Evolutionary conservation across 2,888 invertebrate species (phyloP), one percentile per base, ranked within the genome.

Genomic region (Hypsopygia costalis): DNA sequence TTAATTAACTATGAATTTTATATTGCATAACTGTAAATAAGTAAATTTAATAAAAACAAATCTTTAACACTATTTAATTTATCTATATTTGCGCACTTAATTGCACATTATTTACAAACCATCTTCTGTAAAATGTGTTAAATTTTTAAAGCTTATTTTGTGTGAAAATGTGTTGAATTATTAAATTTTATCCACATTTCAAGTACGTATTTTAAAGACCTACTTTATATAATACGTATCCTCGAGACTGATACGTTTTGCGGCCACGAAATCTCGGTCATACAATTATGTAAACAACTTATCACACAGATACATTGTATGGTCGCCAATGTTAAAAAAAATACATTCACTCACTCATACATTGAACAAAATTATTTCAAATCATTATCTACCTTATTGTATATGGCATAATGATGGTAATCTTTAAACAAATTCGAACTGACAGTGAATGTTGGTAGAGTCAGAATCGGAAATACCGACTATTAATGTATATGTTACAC

Each of bases 251-350:
- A 44, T 36, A 33, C 36, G 34, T 41, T 46, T 59, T 49, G 51
- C 46, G 40, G 49, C 49, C 47, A 48, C 53, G 41, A 51, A 56
- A 72, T 69, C 50, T 67, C 67, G 70, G 69, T 63, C 72, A 68
- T 46, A 47, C 51, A 61, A 68, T 63, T 68, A 73, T 67, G 62
- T 65, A 65, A 63, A 66, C 62, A 68, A 58, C 54, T 44, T 55
- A 48, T 47, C 54, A 52, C 41, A 36, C 37, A 12, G 33, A 46
- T 46, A 38, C 40, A 16, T 38, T 34, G 20, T 28, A 35, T 1
- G 30, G 16, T 30, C 32, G 25, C n/a, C 11, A 29, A 32, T 32
- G 38, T 38, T 16, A 38, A 38, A 38, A 38, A 33, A 11, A 11
- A 31, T 37, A 29, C 30, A 36, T 36, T 36, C 21, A 22, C 7